Base-by-base conservation (phyloP, 1,140 invertebrate species). In the Cataglyphis hispanica region DNA sequence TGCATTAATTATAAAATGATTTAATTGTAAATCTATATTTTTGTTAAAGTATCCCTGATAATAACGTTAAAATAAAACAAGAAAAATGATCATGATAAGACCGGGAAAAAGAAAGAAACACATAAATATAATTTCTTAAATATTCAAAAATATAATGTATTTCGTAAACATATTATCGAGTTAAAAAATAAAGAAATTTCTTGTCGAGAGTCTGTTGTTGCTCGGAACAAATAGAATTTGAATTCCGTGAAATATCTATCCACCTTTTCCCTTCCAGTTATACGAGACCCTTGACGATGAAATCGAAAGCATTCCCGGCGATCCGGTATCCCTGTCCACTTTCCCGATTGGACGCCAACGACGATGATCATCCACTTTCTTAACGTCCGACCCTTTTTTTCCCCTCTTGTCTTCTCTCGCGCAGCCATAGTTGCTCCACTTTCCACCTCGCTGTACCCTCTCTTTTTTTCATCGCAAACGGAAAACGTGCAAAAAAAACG, bases 361-460 rank as follows among this genome's bases (percentile, higher is more conserved):
- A 56, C 37, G 63, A 58, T 66, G 86, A 88, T 85, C 84, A 60
- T 90, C 89, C 74, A 90, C 89, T 90, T 90, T 90, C 86, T 80
- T 86, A 56, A 87, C 46, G 61, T 81, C 40, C 66, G 75, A 76
- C 50, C 60, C 78, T 74, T 84, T 66, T 72, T 63, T 43, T 63
- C 31, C n/a, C 40, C 43, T 63, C 46, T 8, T 25, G 34, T 61
- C 22, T 43, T 58, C 50, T 58, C 50, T 37, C 64, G 66, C 22
- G 27, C 31, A 13, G 13, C 50, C 46, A n/a, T 31, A 37, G 60
- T 6, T 76, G 89, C 77, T 87, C 86, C 64, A 90, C 86, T 90
- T 90, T 90, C 69, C 43, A 58, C 70, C 43, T 58, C 31, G 7
- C 58, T 10, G 53, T 34, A 19, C 61, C n/a, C 43, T 6, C 25